Conservation (phyloP, 2,113 vertebrate species). For the Neodontobutis hainanensis region DNA sequence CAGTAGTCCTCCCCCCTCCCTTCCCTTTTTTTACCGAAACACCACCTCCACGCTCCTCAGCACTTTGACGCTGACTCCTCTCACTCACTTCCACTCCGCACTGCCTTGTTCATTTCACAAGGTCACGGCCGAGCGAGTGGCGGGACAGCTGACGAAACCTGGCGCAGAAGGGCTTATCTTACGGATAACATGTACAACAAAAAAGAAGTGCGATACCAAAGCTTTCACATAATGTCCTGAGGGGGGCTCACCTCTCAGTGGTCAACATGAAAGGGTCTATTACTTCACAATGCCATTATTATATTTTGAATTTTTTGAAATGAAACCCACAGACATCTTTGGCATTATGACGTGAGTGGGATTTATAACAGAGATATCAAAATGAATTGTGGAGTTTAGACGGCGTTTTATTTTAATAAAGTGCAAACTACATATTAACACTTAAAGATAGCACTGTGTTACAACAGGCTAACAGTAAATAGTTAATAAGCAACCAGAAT, state of each 20-base stretch:
- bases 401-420: too few species aligned
- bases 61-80: conserved; percentile 48
- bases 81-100: conserved; percentile 34
- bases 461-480: neutral
- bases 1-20: conserved; percentile 19
- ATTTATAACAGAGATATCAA: conserved; percentile 1
- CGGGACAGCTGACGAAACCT: conserved; percentile 47
- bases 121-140: conserved; percentile 60
- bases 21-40: neutral
- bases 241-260: neutral
- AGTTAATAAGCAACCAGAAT: conserved; percentile 13
- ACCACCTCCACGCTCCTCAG: conserved; percentile 52
- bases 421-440: too few species aligned
- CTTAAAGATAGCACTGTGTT: neutral
- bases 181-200: conserved; percentile 22
- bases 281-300: neutral
- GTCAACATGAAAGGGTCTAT: neutral
- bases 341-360: neutral
- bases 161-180: conserved; percentile 24
- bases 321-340: neutral
- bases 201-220: conserved; percentile 1
- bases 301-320: neutral
- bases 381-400: neutral
- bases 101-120: conserved; percentile 66
- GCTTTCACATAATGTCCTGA: neutral